phyloP scores from a whole-genome alignment of 2,888 invertebrate genomes.

The Branchellion lobata region DNA sequence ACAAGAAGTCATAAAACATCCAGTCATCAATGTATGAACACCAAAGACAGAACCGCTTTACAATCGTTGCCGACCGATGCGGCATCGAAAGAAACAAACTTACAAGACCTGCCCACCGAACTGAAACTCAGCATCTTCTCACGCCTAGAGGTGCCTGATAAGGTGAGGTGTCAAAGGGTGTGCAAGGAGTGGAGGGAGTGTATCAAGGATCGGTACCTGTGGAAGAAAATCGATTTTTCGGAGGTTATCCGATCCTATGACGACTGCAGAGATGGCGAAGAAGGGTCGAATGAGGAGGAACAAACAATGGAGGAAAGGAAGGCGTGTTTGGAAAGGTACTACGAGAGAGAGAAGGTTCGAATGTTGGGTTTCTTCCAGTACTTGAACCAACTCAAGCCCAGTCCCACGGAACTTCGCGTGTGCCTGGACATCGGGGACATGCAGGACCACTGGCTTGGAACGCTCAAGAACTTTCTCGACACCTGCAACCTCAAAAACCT shows the following conservation, averaged over 20 bases:
- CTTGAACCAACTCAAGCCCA: conserved; percentile 55
- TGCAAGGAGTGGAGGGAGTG: conserved; percentile 57
- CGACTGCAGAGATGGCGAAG: background rate
- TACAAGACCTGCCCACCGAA: conserved; percentile 57
- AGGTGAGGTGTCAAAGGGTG: conserved; percentile 56
- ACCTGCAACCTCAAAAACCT: conserved; percentile 54
- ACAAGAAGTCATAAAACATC: no score
- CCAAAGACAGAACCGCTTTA: no score
- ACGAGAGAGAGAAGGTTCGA: conserved; percentile 55
- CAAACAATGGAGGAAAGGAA: conserved; percentile 31
- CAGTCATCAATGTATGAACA: no score
- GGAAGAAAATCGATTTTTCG: conserved; percentile 57
- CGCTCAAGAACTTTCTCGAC: conserved; percentile 55
- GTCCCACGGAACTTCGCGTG: conserved; percentile 56
- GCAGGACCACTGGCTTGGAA: conserved; percentile 56
- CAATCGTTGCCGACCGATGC: no score
- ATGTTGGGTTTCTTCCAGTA: conserved; percentile 56
- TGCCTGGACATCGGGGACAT: conserved; percentile 60
- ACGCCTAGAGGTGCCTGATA: conserved; percentile 56
- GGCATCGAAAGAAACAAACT: no score
- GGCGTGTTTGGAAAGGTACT: conserved; percentile 53
- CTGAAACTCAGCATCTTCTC: conserved; percentile 59
- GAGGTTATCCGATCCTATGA: background rate
- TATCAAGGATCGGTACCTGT: conserved; percentile 55
- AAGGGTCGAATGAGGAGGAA: background rate